Evolutionary conservation across 2,888 invertebrate genomes (phyloP), one percentile per base, ranked within the genome.

Genomic region (Xestobium rufovillosum): DNA sequence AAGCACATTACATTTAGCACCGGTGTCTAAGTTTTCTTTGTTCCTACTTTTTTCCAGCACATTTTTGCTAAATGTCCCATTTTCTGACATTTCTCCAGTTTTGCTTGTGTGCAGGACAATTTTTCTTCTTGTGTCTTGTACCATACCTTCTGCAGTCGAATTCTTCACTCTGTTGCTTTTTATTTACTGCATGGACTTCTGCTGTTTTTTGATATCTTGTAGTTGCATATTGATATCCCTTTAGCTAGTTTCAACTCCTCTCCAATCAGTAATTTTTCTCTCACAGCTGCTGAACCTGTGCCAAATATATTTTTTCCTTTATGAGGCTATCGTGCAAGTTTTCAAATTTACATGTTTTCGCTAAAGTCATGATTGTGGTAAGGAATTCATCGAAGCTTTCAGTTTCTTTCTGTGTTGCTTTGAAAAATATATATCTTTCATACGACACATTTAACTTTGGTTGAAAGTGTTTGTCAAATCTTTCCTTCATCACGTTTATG

Each of bases 391-490:
- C 40, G 14, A 47, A 42, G 4, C 37, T 14, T 34, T 49, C 45
- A 14, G 37, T 37, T 13, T 37, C 30, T n/a, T n/a, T n/a, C n/a
- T n/a, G n/a, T n/a, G n/a, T n/a, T n/a, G 8, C 39, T 36, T 42
- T 51, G 49, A n/a, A 28, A 29, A 29, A 35, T 41, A 36, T 48
- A 40, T 48, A 46, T 26, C 45, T 40, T 37, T 47, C 42, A 27
- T 44, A 43, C 2, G 45, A 47, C 2, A 48, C 26, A 34, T 49
- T 52, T 31, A 30, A 41, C 26, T 46, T 45, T 3, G 52, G 50
- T 8, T 32, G 37, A 52, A 51, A 27, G 36, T 44, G 10, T 42
- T 17, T 34, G 35, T 46, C 8, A 46, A 44, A 4, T 31, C 23
- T 17, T 37, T 14, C 13, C 27, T 14, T 40, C 40, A n/a, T n/a